Evolutionary conservation across 2,797 vertebrate species (phyloP), one percentile per base, ranked within the genome.

Genomic region (Perdix hodgsoniae): DNA sequence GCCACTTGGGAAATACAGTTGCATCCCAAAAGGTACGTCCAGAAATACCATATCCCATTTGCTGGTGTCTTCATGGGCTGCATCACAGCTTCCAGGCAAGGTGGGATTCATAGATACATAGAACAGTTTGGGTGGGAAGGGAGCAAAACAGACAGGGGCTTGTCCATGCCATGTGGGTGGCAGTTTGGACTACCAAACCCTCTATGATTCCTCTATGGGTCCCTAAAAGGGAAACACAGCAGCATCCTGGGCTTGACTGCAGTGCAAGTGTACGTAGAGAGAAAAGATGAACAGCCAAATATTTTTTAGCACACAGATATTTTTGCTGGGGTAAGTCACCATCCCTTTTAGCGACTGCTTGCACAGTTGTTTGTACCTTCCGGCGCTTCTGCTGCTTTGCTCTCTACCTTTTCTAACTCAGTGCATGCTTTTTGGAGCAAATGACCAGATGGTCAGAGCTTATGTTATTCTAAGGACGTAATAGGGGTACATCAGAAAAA

Each of bases 401-500:
- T 83, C 29, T 57, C 75, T 83, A 50, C 76, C n/a, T 94, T 72
- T 91, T 72, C 85, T 91, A 78, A 29, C 70, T 91, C 35, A 5
- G 23, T 54, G 65, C 84, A 77, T 87, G 49, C 33, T 85, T 42
- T 83, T 19, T 45, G 73, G 78, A 92, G 72, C 78, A 65, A 70
- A 57, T 70, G 82, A 47, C 92, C 92, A 95, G 96, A 94, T 94
- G 95, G 94, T 90, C 87, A 81, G 85, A 94, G 63, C 95, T 89
- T 92, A 88, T 92, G 94, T 90, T 96, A 69, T 91, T 86, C 81
- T 86, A 91, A 94, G 85, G 89, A 92, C 35, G 35, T 94, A 88
- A 92, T 2, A 69, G 79, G 61, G 63, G 49, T 83, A 57, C 82
- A 94, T 52, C 60, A 89, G 82, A 93, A 91, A 70, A 95, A 95